These are phyloP conservation scores for Aphodius sticticus DNA, from an alignment of 2,888 invertebrate genomes.

Conservation along the genomic window DNA sequence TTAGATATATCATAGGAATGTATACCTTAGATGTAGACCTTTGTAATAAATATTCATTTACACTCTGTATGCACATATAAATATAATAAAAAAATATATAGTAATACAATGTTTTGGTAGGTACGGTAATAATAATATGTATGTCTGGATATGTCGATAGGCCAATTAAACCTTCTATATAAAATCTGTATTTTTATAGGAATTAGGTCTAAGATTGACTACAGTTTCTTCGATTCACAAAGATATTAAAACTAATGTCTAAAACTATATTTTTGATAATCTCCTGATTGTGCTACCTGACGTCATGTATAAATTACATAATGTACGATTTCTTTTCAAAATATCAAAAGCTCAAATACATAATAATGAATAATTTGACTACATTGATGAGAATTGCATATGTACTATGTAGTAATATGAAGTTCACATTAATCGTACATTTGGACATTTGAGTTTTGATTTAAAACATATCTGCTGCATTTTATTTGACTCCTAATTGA, in stretches of 20 bases:
- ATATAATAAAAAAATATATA: not conserved
- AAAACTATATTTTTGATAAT: constrained; percentile 18
- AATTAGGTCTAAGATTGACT: constrained; percentile 39
- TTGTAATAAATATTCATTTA: no score
- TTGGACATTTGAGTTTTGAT: constrained; percentile 24
- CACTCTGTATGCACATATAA: no score
- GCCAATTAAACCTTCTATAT: not conserved
- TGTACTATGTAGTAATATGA: not conserved
- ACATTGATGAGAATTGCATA: not conserved
- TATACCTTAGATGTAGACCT: no score
- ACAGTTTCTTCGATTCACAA: constrained; percentile 26
- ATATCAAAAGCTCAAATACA: constrained; percentile 10
- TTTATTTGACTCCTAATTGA: constrained; percentile 22
- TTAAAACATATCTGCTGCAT: constrained; percentile 11
- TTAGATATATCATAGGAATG: no score
- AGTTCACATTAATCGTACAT: constrained; percentile 11
- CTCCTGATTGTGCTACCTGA: constrained; percentile 24
- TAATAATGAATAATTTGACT: constrained; percentile 14
- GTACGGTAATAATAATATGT: not conserved
- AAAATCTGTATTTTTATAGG: constrained; percentile 25
- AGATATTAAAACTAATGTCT: not conserved
- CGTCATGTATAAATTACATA: constrained; percentile 16
- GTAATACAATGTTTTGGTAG: not conserved
- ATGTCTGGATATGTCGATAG: not conserved
- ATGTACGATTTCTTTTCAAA: not conserved